A percentile compares a stretch with the other conserved stretches of the same genome.
These are phyloP conservation scores for Oligia strigilis DNA, from an alignment of 2,888 invertebrate species.

Conservation along the genomic window DNA sequence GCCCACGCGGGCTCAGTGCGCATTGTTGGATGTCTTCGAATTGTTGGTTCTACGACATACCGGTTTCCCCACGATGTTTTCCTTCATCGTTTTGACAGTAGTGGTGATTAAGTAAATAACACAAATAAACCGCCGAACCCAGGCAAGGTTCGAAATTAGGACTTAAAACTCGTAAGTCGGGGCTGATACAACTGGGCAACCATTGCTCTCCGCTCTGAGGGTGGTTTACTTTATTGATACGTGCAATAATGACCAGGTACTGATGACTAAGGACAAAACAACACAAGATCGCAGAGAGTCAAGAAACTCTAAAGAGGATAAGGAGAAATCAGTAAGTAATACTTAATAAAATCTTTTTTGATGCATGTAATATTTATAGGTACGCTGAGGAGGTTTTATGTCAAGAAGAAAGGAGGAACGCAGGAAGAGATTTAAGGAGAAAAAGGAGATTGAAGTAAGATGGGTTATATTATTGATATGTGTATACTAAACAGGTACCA, in stretches of 20 bases:
- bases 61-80: too few relatives aligned
- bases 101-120: too few relatives aligned
- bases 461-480: constrained; percentile 42
- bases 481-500: constrained; percentile 58
- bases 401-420: constrained; percentile 33
- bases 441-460: constrained; percentile 52
- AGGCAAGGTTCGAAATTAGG: too few relatives aligned
- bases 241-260: constrained; percentile 16
- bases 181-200: too few relatives aligned
- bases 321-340: constrained; percentile 71
- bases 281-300: constrained; percentile 73
- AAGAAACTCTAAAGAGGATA: constrained; percentile 81
- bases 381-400: constrained; percentile 39
- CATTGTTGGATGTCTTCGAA: too few relatives aligned
- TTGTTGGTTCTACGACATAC: too few relatives aligned
- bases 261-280: constrained; percentile 34
- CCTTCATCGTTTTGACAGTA: too few relatives aligned
- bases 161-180: too few relatives aligned
- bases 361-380: constrained; percentile 48
- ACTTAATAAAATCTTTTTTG: constrained; percentile 35
- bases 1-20: too few relatives aligned
- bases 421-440: constrained; percentile 24
- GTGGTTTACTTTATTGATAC: constrained; percentile 15
- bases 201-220: neutral
- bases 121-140: too few relatives aligned